Base-by-base conservation (phyloP, 1,140 invertebrate genomes). In the Magallana ariakensis region DNA sequence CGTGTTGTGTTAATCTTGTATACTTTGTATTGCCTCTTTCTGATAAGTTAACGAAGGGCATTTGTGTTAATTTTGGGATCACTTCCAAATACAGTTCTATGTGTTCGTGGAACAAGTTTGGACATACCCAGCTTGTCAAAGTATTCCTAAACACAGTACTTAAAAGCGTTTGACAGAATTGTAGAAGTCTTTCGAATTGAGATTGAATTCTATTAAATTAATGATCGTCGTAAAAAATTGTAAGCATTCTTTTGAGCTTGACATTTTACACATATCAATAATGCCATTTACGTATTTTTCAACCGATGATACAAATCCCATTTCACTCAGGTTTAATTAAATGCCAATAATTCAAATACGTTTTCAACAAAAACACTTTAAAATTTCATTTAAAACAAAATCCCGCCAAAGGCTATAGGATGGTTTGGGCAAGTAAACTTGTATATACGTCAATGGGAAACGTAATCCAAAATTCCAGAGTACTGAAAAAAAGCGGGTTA, bases 41-140 rank as follows among this genome's bases (percentile, higher is more conserved):
- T 26, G 22, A 75, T 75, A 26, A 22, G 22, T 13, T 22, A 75
- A 75, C 66, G 5, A 26, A 75, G 26, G 15, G 22, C 22, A 75
- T 75, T 75, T 33, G 66, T 33, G 22, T 11, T 60, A 26, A 75
- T 26, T 75, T 75, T 75, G 66, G 66, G 66, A 75, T 75, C 66
- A 75, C 66, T 26, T 75, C 66, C 66, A 75, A 75, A 75, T 26
- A 9, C 2, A 46, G 3, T 46, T 11, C 4, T 33, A 75, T 7
- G 15, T 13, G n/a, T 6, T 60, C 7, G 15, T 16, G n/a, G 58
- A 13, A 13, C 22, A 75, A 11, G 66, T 75, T 22, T 22, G 66
- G 22, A 33, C 22, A 11, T 26, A 26, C 26, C 7, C 26, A 5
- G 33, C 33, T 46, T 46, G 2, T n/a, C n/a, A n/a, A n/a, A n/a